Conservation (phyloP, 2,113 vertebrate species). For the Oceanites oceanicus region DNA sequence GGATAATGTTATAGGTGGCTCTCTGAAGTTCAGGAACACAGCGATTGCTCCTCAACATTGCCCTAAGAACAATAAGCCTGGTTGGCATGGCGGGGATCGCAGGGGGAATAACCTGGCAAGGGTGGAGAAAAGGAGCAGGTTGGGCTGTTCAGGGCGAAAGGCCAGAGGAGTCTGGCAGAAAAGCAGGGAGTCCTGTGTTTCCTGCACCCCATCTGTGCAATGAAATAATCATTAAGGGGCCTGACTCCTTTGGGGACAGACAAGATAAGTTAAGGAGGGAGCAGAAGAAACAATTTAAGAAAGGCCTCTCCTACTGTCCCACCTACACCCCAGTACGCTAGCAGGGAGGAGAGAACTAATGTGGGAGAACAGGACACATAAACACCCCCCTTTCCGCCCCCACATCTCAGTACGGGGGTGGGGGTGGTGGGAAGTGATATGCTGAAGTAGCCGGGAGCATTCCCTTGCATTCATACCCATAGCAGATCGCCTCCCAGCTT, state of each 20-base stretch:
- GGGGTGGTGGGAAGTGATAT: background rate
- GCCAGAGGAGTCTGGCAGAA: background rate
- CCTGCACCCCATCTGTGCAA: background rate
- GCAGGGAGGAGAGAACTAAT: background rate
- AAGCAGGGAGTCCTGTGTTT: background rate
- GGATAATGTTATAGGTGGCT: background rate
- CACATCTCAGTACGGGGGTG: rapidly evolving
- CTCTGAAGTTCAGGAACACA: background rate
- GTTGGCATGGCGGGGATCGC: background rate
- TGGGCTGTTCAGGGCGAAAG: background rate
- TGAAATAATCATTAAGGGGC: background rate
- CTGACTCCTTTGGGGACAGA: background rate
- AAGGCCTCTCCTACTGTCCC: background rate
- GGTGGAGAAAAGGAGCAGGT: background rate
- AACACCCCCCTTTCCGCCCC: background rate
- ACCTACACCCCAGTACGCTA: too few relatives aligned
- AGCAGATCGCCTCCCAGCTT: background rate
- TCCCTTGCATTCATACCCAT: background rate
- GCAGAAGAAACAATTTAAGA: background rate
- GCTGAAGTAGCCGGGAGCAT: background rate
- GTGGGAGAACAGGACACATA: background rate
- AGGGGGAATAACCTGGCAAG: background rate
- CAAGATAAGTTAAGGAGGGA: background rate
- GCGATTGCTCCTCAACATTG: background rate
- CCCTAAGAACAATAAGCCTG: rapidly evolving